Evolutionary conservation across 2,888 invertebrate genomes (phyloP).

Genomic region (Platerodrilus igneus): DNA sequence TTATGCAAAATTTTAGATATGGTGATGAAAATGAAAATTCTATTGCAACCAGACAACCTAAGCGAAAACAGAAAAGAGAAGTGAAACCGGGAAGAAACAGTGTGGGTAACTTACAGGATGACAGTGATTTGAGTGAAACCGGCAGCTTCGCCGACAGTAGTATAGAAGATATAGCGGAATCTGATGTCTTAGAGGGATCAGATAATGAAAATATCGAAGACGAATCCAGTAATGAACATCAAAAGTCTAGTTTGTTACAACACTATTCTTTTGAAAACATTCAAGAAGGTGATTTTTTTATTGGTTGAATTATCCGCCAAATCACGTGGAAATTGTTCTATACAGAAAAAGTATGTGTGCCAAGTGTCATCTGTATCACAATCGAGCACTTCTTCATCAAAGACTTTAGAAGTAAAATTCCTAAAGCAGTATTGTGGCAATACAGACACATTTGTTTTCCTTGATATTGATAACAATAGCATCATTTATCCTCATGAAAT

Average conservation of each 20-base stretch:
- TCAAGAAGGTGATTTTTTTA: too few relatives aligned
- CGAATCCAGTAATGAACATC: background rate
- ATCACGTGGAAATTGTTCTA: too few relatives aligned
- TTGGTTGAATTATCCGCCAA: too few relatives aligned
- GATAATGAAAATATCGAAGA: too few relatives aligned
- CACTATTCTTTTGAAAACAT: too few relatives aligned
- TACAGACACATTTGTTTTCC: background rate
- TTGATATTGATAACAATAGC: background rate
- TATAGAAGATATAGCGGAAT: too few relatives aligned
- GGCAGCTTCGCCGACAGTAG: too few relatives aligned
- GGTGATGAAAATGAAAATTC: background rate
- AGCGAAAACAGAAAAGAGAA: background rate
- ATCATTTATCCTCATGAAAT: slow-evolving; percentile 2
- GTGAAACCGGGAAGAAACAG: background rate
- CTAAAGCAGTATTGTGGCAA: background rate
- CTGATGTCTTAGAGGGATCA: too few relatives aligned
- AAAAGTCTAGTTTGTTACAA: background rate
- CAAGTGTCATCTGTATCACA: background rate
- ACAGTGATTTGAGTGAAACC: background rate
- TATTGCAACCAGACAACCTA: too few relatives aligned
- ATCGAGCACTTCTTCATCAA: background rate
- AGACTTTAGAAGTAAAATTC: slow-evolving; percentile 2
- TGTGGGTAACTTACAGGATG: background rate
- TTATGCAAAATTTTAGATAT: background rate
- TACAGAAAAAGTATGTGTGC: background rate